Conservation (phyloP, 2,888 invertebrate genomes). For the Ischnus inquisitorius region DNA sequence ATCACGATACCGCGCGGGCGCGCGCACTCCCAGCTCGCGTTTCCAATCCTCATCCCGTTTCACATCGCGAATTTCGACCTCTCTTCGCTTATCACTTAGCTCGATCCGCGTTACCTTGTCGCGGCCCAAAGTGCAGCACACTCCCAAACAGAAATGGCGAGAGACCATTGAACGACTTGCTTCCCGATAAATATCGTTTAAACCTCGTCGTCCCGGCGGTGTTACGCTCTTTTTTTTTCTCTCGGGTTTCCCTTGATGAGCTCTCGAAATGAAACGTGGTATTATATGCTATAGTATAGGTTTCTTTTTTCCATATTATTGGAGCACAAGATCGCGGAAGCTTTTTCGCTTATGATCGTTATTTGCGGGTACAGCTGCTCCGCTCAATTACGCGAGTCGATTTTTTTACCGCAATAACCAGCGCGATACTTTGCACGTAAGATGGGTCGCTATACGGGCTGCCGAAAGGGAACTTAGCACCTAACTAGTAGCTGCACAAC, state of each 20-base stretch:
- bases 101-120: slow-evolving; percentile 68
- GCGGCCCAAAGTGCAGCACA: slow-evolving; percentile 49
- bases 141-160: slow-evolving; percentile 51
- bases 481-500: not conserved
- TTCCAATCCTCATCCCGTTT: slow-evolving; percentile 8
- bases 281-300: slow-evolving; percentile 1
- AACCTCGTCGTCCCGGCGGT: slow-evolving; percentile 27
- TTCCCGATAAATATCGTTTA: slow-evolving; percentile 66
- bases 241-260: slow-evolving; percentile 40
- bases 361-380: slow-evolving; percentile 50
- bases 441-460: not conserved
- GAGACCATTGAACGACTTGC: slow-evolving; percentile 61
- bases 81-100: slow-evolving; percentile 49
- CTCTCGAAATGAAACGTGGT: slow-evolving; percentile 28
- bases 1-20: slow-evolving; percentile 27
- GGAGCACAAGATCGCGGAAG: slow-evolving; percentile 34
- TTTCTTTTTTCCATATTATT: slow-evolving; percentile 28
- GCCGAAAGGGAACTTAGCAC: not conserved
- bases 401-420: not conserved
- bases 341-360: slow-evolving; percentile 53
- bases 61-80: slow-evolving; percentile 2
- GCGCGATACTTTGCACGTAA: slow-evolving; percentile 1
- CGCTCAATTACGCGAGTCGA: not conserved
- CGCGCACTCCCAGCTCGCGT: slow-evolving; percentile 35
- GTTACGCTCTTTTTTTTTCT: not conserved